Evolutionary conservation across 2,797 vertebrate species (phyloP), one percentile per base, ranked within the genome.

Genomic region (Enteromius unitaeniatus): DNA sequence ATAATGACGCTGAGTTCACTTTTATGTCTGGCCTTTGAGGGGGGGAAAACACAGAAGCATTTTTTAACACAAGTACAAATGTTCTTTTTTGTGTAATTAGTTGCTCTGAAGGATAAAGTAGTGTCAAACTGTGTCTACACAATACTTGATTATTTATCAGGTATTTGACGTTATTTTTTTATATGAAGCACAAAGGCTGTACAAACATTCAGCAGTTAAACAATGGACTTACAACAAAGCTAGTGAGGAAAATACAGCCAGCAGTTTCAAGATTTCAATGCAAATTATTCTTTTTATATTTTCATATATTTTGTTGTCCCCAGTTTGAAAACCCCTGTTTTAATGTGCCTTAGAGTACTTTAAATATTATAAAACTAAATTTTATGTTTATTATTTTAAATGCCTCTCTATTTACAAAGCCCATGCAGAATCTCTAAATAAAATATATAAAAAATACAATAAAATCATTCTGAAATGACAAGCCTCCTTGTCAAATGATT

Each of bases 51-150:
- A 28, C 49, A 42, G 23, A 45, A 45, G 6, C 11, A 13, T 64
- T 64, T 64, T 31, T 64, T 28, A 81, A 70, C 26, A 64, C 76
- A 26, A 58, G 51, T 23, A 40, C 51, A 72, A 31, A 81, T 72
- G 21, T 62, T 51, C 1, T 81, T 58, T 72, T 72, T 60, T 4
- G 55, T 62, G 40, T 81, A 37, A 62, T 49, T 81, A 28, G 40
- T 26, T 34, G 13, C 15, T 81, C n/a, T 28, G 2, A 62, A 62
- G 19, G 4, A 62, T 47, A 81, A 17, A 47, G 51, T 45, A 37
- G 7, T n/a, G 14, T 64, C 28, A 65, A 82, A 65, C 3, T 51
- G 80, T 0, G 2, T 82, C 28, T 51, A 26, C 3, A 28, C 2
- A 51, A 82, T 51, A 19, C 23, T 34, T 73, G 11, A 23, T 73